phyloP scores from a whole-genome alignment of 2,113 vertebrate genomes.

The Carettochelys insculpta region DNA sequence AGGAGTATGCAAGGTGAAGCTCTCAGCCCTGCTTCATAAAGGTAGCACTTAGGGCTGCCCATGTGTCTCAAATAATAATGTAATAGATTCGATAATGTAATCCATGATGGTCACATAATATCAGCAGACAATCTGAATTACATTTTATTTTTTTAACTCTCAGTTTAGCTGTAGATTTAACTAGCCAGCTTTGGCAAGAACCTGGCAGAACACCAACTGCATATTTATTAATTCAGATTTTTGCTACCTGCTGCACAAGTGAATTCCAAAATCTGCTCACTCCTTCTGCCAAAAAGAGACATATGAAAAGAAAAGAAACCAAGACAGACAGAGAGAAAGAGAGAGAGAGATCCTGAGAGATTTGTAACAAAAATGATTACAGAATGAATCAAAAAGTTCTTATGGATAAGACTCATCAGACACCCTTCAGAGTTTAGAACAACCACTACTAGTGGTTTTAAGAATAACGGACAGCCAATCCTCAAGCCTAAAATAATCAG shows the following conservation, averaged over 20 bases:
- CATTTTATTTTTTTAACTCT: conserved; percentile 1
- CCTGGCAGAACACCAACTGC: not conserved
- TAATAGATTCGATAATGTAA: not conserved
- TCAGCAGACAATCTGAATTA: not conserved
- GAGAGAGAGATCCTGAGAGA: not conserved
- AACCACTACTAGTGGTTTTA: not conserved
- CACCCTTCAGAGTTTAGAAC: not conserved
- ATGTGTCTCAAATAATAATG: conserved; percentile 29
- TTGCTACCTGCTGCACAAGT: not conserved
- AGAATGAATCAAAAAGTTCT: not conserved
- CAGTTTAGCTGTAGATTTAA: not conserved
- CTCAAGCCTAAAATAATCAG: not conserved
- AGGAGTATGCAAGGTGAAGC: not conserved
- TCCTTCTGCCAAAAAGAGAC: not conserved
- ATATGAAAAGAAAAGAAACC: not conserved
- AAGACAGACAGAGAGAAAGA: not conserved
- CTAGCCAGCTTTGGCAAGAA: not conserved
- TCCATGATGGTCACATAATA: not conserved
- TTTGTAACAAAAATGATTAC: not conserved
- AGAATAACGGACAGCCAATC: not conserved
- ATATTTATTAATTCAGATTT: not conserved
- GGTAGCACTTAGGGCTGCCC: not conserved
- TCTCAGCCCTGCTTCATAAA: conserved; percentile 25
- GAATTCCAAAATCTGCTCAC: not conserved
- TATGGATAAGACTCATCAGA: not conserved